Base-by-base conservation (phyloP, 2,113 vertebrate species). In the Gallinago jamesoni region DNA sequence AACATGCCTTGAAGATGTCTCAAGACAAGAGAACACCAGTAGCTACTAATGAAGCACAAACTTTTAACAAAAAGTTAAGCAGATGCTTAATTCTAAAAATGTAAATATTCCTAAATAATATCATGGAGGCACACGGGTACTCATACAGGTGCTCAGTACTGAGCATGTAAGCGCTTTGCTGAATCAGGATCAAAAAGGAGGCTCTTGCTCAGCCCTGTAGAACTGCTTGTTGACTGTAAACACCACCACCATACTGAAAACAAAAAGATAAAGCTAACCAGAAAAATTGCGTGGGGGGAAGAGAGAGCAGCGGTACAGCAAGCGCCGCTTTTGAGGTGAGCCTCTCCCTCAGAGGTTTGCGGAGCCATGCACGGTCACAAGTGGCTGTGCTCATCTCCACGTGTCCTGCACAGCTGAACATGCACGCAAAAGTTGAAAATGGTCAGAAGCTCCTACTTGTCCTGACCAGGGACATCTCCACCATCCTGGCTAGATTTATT, bases 141-240 rank as follows among this genome's bases (percentile, higher is more conserved):
- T 0, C 31, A 25, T 14, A n/a, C 95, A 96, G 95, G 89, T 93
- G 96, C 94, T 88, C 39, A 25, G 66, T 77, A 31, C 33, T 1
- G 35, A 70, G 90, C 33, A 18, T 27, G 25, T 8, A 57, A 60
- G 9, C 2, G 5, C 80, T 79, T 24, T 76, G 72, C 91, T 84
- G 85, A 35, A 89, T 20, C 2, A 24, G 94, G 94, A 96, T 95
- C 93, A 95, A 93, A 96, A 16, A 37, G 67, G 39, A 81, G 80
- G 50, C 59, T 64, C 64, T 27, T 18, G 79, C 79, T 84, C 22
- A 79, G 70, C 75, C 16, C 39, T 0, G 1, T 22, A 70, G 64
- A 88, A 69, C 90, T 4, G 10, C 12, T 20, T 93, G 94, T 94
- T 96, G 94, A 76, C 94, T 96, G 91, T 91, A 87, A 95, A 96